Base-by-base conservation (phyloP, 64 coral and sea anemone genomes). In the Actinia equina region DNA sequence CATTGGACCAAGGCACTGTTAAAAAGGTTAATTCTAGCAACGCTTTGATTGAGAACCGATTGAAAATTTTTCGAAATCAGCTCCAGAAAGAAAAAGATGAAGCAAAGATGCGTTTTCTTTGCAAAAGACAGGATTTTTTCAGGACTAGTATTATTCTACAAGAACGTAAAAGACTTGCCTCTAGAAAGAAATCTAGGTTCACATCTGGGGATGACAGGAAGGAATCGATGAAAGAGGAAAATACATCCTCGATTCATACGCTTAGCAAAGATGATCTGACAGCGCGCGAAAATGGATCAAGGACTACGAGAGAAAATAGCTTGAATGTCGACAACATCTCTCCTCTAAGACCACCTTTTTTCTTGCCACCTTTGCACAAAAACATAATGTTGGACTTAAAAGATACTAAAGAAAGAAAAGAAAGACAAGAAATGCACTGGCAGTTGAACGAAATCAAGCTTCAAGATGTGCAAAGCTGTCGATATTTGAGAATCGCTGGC, bases 71-170 rank as follows among this genome's bases (percentile, higher is more conserved):
- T 41, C 11, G 11, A 57, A 60, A 57, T 20, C 83, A 85, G 26
- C 59, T 85, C 3, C 83, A 85, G 83, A 85, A 63, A 85, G 83
- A 85, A 85, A 25, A 85, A 27, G n/a, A 85, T 17, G 83, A 85
- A 7, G 52, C 83, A 60, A 85, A 85, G 23, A 22, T 85, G 30
- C 54, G 55, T 10, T 85, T 85, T 44, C 59, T 58, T 85, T 14
- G 7, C 18, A 54, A 42, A 27, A 85, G 55, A 19, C 83, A 61
- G 25, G 83, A 85, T 59, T 85, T 85, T 85, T 17, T 85, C 2
- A 57, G 54, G 9, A 60, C 55, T 26, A 85, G 83, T 85, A 60
- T 61, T 5, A 17, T 85, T 19, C 16, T 85, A 17, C 83, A 85
- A 85, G 83, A 85, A 22, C 43, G 52, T 13, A 85, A 85, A 25